Evolutionary conservation across 2,888 invertebrate species (phyloP).

Genomic region (Gymnosoma rotundatum): DNA sequence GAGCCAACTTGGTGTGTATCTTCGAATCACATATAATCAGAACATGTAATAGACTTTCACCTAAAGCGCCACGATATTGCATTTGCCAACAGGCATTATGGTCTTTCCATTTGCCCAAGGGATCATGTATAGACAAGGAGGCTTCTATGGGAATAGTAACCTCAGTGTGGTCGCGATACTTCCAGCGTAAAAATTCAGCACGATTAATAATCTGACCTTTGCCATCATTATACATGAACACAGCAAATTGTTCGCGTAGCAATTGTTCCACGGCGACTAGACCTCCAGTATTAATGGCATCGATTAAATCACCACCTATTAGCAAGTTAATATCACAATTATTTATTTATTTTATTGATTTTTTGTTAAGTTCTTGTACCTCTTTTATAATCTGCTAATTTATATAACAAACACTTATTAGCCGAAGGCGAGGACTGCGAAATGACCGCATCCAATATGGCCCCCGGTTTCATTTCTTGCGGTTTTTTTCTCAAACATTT

Average conservation of each 20-base stretch:
- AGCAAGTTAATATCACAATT: not conserved
- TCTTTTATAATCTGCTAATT: constrained; percentile 94
- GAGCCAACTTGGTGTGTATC: constrained; percentile 87
- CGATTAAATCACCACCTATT: constrained; percentile 91
- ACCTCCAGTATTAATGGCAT: constrained; percentile 93
- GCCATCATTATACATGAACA: constrained; percentile 94
- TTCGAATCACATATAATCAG: constrained; percentile 97
- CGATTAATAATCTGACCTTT: constrained; percentile 92
- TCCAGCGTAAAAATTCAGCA: constrained; percentile 94
- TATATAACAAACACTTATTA: constrained; percentile 93
- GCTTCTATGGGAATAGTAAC: constrained; percentile 94
- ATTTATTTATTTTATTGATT: not conserved
- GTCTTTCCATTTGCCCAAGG: constrained; percentile 93
- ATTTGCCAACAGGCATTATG: constrained; percentile 99
- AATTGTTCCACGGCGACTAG: constrained; percentile 91
- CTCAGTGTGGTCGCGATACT: constrained; percentile 92
- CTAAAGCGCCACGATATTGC: constrained; percentile 96
- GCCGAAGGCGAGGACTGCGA: constrained; percentile 91
- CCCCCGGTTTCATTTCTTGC: constrained; percentile 84
- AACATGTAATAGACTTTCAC: constrained; percentile 97
- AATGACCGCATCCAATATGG: constrained; percentile 94
- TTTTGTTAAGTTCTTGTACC: constrained; percentile 82
- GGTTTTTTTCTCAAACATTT: constrained; percentile 81
- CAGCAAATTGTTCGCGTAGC: constrained; percentile 92
- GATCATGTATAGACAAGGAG: constrained; percentile 92